Evolutionary conservation across 30 jellyfish, hydroid and myxozoan species (phyloP).

Genomic region (Turritopsis rubra): DNA sequence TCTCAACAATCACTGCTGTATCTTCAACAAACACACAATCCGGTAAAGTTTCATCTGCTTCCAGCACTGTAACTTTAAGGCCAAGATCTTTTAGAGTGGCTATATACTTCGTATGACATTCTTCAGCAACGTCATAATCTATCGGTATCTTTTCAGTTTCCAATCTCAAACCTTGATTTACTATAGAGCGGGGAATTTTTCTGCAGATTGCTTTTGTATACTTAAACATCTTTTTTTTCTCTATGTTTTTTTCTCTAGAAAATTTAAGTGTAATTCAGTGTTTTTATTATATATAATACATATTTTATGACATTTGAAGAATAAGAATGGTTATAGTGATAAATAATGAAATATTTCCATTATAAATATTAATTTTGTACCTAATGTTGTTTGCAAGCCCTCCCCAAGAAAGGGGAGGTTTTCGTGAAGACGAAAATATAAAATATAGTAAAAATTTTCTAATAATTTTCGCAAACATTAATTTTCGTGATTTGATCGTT

Average conservation of each 20-base stretch:
- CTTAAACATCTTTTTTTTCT: conserved; percentile 11
- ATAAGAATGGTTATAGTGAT: too few relatives aligned
- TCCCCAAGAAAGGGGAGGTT: too few relatives aligned
- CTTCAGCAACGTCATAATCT: conserved; percentile 42
- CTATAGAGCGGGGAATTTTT: conserved; percentile 58
- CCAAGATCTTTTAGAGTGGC: conserved; percentile 44
- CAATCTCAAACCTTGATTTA: conserved; percentile 53
- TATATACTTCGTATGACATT: conserved; percentile 36
- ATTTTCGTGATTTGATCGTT: too few relatives aligned
- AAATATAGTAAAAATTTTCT: too few relatives aligned
- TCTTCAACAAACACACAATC: conserved; percentile 95
- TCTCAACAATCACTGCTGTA: conserved; percentile 71
- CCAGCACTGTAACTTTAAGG: conserved; percentile 46
- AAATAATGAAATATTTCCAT: too few relatives aligned
- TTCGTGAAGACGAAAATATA: too few relatives aligned
- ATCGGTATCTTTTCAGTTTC: conserved; percentile 32
- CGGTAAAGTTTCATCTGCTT: conserved; percentile 81
- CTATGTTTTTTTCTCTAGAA: neutral
- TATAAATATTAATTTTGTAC: too few relatives aligned
- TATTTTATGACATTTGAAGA: too few relatives aligned
- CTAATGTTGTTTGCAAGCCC: too few relatives aligned
- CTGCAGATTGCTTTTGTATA: conserved; percentile 77
- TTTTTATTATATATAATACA: too few relatives aligned
- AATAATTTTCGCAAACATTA: too few relatives aligned
- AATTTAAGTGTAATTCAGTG: too few relatives aligned